Base-by-base conservation (phyloP, 2,797 vertebrate species). In the Poeciliopsis presidionis region DNA sequence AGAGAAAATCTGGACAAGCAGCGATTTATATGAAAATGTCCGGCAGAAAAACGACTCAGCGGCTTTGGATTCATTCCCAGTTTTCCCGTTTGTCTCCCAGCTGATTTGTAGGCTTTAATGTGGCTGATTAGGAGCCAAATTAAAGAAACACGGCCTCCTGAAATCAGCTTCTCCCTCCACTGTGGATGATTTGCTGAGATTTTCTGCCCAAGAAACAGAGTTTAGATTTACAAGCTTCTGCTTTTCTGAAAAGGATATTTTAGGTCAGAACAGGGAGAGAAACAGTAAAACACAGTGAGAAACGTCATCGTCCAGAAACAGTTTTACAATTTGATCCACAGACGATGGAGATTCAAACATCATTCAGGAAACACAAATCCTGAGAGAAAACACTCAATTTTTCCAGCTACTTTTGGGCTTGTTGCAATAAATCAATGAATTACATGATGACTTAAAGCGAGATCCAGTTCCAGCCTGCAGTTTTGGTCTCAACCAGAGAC, bases 21-120 rank as follows among this genome's bases (percentile, higher is more conserved):
- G 85, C 90, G 86, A 93, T 92, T 90, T 92, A 93, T 87, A 91
- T 93, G 89, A 84, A 92, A 93, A 93, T 93, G 45, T 45, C 2
- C 53, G 55, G 47, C 43, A 47, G 80, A 88, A 80, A 80, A 88
- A 88, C 78, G 81, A 63, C 73, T 77, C 2, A 25, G 71, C 22
- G 73, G 45, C 57, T 63, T 86, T 87, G 88, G 86, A 86, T 89
- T 90, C 89, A 88, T 80, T 84, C 55, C 75, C 59, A 57, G 79
- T 86, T 90, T 86, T 88, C 72, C 82, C 78, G 74, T 91, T 92
- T 30, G 30, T 88, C 88, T 87, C 88, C 86, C 90, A 72, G 18
- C 87, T 83, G 83, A 84, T 91, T 91, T 92, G 85, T 89, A 80
- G 59, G 59, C 91, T 91, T 87, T 88, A 84, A 90, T 90, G 86